Percentiles rank a stretch among this genome's conserved stretches.
phyloP scores from a whole-genome alignment of 92 coral and sea anemone species.

The Palythoa caribaeorum region DNA sequence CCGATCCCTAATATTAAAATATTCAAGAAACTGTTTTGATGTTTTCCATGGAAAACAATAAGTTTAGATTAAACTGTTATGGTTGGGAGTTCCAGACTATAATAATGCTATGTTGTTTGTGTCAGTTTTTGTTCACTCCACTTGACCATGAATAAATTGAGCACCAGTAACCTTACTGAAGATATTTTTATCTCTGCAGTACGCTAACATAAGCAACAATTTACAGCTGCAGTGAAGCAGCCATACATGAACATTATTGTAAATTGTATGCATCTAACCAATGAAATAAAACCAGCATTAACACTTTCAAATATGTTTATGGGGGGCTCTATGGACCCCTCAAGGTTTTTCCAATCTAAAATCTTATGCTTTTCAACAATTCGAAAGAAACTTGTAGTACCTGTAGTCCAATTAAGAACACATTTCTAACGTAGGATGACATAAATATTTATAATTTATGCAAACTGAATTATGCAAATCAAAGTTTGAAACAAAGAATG shows the following conservation, averaged over 20 bases:
- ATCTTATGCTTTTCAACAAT: background rate
- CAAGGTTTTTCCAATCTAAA: slow-evolving; percentile 16
- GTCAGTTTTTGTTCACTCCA: slow-evolving; percentile 8
- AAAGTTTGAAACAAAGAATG: slow-evolving; percentile 19
- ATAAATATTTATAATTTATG: slow-evolving; percentile 20
- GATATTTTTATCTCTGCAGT: slow-evolving; percentile 28
- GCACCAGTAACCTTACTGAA: slow-evolving; percentile 24
- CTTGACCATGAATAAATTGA: background rate
- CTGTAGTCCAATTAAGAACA: slow-evolving; percentile 36
- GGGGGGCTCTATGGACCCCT: background rate
- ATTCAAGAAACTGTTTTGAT: slow-evolving; percentile 19
- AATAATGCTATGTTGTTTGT: background rate
- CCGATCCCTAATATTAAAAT: slow-evolving; percentile 12
- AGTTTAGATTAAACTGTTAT: slow-evolving; percentile 20
- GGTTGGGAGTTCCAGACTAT: background rate
- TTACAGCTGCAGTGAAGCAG: slow-evolving; percentile 25
- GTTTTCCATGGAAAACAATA: slow-evolving; percentile 13
- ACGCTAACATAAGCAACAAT: slow-evolving; percentile 22
- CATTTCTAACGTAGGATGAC: slow-evolving; percentile 10
- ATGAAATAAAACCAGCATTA: slow-evolving; percentile 26
- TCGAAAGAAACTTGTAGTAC: slow-evolving; percentile 15
- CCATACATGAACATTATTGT: slow-evolving; percentile 26
- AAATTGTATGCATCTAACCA: slow-evolving; percentile 34
- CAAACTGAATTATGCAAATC: slow-evolving; percentile 36
- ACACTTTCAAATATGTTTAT: background rate